Percentiles rank a stretch among this genome's conserved stretches.
Conservation (phyloP, 2,888 invertebrate genomes). For the Hydrotaea diabolus region DNA sequence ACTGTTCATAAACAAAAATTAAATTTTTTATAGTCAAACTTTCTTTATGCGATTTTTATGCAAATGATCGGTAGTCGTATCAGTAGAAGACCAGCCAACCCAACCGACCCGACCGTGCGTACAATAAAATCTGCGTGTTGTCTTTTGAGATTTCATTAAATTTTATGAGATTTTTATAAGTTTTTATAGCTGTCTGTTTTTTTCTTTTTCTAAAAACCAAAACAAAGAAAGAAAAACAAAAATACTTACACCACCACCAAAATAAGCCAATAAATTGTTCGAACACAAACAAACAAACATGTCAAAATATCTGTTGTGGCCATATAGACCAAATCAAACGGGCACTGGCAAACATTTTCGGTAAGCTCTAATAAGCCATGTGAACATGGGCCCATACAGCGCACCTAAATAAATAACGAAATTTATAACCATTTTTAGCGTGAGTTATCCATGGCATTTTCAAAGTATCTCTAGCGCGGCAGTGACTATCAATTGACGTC, state of each 20-base stretch:
- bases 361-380: slow-evolving; percentile 29
- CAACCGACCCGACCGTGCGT: too few relatives aligned
- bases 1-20: slow-evolving; percentile 61
- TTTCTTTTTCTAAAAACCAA: not conserved
- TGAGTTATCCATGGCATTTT: slow-evolving; percentile 24
- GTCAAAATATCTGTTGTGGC: slow-evolving; percentile 33
- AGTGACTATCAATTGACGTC: not conserved
- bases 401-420: slow-evolving; percentile 27
- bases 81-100: not conserved
- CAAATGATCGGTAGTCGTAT: slow-evolving; percentile 24
- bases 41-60: slow-evolving; percentile 60
- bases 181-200: slow-evolving; percentile 9
- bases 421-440: slow-evolving; percentile 21
- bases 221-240: not conserved
- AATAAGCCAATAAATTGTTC: slow-evolving; percentile 25
- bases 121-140: not conserved
- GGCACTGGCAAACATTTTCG: slow-evolving; percentile 1
- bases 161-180: slow-evolving; percentile 32
- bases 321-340: not conserved
- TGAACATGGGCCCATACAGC: slow-evolving; percentile 18
- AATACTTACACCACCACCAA: not conserved
- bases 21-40: slow-evolving; percentile 60
- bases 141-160: slow-evolving; percentile 17
- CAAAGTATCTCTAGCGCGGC: not conserved
- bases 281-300: slow-evolving; percentile 33